These are phyloP conservation scores for Cyaniris semiargus DNA, from an alignment of 2,888 invertebrate species.

Conservation along the genomic window DNA sequence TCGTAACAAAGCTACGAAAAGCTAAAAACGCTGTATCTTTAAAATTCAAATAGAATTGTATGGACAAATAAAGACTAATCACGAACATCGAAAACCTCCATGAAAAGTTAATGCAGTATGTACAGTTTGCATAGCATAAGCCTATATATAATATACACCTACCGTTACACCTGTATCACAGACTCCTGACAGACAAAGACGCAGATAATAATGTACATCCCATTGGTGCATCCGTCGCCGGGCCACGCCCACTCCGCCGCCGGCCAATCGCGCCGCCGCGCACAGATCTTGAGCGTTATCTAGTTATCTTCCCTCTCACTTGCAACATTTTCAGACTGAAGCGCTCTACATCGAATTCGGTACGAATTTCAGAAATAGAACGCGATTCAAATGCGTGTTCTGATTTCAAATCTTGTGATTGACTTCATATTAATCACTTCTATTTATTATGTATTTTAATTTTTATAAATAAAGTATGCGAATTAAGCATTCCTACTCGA, in stretches of 20 bases:
- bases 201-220: constrained; percentile 78
- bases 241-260: constrained; percentile 68
- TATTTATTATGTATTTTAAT: neutral
- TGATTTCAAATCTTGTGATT: neutral
- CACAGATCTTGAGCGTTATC: constrained; percentile 81
- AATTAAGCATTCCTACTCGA: neutral
- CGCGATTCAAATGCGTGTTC: neutral
- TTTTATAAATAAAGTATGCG: neutral
- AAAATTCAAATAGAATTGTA: neutral
- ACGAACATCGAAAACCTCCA: neutral
- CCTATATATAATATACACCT: constrained; percentile 11
- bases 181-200: constrained; percentile 80
- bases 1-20: neutral
- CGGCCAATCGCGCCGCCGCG: constrained; percentile 66
- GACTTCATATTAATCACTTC: neutral
- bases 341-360: constrained; percentile 20
- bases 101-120: neutral
- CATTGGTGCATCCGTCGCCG: constrained; percentile 81
- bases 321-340: constrained; percentile 63
- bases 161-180: constrained; percentile 50
- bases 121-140: constrained; percentile 14
- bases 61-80: neutral
- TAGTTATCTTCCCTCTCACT: constrained; percentile 79
- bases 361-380: constrained; percentile 28
- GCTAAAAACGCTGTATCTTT: neutral